A percentile compares a stretch with the other conserved stretches of the same genome.
Conservation (phyloP, 2,797 vertebrate species). For the Scolopax rusticola region DNA sequence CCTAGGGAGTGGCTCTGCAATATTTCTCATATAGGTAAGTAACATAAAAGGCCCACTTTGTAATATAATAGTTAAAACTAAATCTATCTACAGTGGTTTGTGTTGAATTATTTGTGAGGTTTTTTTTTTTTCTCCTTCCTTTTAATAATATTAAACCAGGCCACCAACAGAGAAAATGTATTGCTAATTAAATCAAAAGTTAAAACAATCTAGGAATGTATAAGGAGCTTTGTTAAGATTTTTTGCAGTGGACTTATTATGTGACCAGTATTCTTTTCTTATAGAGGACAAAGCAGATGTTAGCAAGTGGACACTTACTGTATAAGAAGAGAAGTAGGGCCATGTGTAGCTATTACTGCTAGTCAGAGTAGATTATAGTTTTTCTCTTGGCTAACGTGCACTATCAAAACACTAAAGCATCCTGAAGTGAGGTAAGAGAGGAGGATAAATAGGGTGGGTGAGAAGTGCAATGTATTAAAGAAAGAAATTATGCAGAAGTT, state of each 20-base stretch:
- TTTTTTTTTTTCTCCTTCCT: background rate
- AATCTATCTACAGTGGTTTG: background rate
- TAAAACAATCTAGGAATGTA: background rate
- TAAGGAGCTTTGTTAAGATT: background rate
- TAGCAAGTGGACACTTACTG: background rate
- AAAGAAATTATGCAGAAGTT: slow-evolving; percentile 87
- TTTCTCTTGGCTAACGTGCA: background rate
- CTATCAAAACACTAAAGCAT: slow-evolving; percentile 76
- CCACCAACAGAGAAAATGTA: background rate
- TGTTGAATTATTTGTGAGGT: background rate
- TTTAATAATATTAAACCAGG: background rate
- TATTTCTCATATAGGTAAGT: background rate
- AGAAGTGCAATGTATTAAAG: slow-evolving; percentile 72
- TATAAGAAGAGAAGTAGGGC: background rate
- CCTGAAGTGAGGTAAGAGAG: slow-evolving; percentile 60
- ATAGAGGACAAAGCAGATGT: background rate
- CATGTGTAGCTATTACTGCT: background rate
- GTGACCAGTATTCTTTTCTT: background rate
- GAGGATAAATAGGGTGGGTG: slow-evolving; percentile 23
- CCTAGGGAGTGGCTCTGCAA: background rate
- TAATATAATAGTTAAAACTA: background rate
- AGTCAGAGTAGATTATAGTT: background rate
- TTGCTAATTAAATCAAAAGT: background rate
- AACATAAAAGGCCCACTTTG: background rate
- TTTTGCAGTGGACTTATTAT: background rate